A percentile compares a stretch with the other conserved stretches of the same genome.
Conservation (phyloP, 2,888 invertebrate species). For the Cistogaster globosa region DNA sequence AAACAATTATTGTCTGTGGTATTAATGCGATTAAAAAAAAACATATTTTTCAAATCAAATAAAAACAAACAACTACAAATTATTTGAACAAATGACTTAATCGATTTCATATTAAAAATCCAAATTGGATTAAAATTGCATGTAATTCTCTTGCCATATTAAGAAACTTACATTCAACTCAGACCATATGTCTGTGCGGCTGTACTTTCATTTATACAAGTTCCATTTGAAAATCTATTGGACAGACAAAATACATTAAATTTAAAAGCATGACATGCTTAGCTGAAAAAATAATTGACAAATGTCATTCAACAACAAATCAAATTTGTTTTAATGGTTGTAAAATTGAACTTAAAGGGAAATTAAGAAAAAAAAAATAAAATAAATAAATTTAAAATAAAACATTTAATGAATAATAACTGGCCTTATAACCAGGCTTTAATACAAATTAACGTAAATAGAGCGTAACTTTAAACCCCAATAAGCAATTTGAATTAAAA, state of each 20-base stretch:
- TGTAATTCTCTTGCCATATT: slow-evolving; percentile 45
- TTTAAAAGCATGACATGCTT: slow-evolving; percentile 17
- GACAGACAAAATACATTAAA: neutral
- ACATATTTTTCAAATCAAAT: slow-evolving; percentile 19
- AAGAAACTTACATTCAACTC: slow-evolving; percentile 21
- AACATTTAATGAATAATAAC: slow-evolving; percentile 11
- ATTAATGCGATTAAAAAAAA: slow-evolving; percentile 1
- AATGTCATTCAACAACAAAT: slow-evolving; percentile 57
- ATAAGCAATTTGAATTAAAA: slow-evolving; percentile 45
- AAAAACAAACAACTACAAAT: slow-evolving; percentile 36
- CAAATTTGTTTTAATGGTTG: slow-evolving; percentile 36
- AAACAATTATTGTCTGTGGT: slow-evolving; percentile 3
- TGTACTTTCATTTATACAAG: neutral
- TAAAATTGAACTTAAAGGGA: slow-evolving; percentile 6
- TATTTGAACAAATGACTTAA: slow-evolving; percentile 72
- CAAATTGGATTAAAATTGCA: slow-evolving; percentile 37
- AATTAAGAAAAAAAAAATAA: neutral
- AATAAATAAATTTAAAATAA: slow-evolving; percentile 10
- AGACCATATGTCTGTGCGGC: slow-evolving; percentile 8
- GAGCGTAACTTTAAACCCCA: slow-evolving; percentile 60
- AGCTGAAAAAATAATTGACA: slow-evolving; percentile 43
- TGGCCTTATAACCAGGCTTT: neutral
- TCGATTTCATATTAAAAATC: slow-evolving; percentile 72
- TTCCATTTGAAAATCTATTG: neutral
- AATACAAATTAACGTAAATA: slow-evolving; percentile 29